These are phyloP conservation scores for Drosophila ficusphila DNA, from an alignment of 1,140 invertebrate species.

Conservation along the genomic window DNA sequence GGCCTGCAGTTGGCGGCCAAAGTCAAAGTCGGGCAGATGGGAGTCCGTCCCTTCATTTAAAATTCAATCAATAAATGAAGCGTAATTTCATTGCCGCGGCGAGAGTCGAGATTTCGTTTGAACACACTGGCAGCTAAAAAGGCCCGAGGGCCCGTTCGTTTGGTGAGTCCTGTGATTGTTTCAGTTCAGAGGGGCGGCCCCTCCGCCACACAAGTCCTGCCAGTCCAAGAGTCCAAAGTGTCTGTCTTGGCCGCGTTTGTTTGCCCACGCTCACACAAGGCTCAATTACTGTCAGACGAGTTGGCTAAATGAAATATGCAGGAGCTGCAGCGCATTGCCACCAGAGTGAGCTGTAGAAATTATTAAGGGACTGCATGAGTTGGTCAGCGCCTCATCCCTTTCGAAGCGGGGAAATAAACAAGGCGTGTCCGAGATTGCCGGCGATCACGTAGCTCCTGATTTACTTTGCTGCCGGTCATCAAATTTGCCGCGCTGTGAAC, in stretches of 20 bases:
- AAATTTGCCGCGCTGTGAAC: slow-evolving; percentile 72
- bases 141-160: slow-evolving; percentile 40
- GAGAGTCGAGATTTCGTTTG: slow-evolving; percentile 50
- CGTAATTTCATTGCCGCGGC: slow-evolving; percentile 62
- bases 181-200: not conserved
- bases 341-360: slow-evolving; percentile 54
- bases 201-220: not conserved
- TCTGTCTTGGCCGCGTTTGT: slow-evolving; percentile 30
- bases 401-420: slow-evolving; percentile 44
- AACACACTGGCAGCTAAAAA: slow-evolving; percentile 36
- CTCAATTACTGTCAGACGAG: slow-evolving; percentile 36
- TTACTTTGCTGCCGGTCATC: slow-evolving; percentile 73
- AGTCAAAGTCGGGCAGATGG: slow-evolving; percentile 10
- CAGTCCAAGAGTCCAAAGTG: slow-evolving; percentile 36
- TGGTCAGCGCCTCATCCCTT: slow-evolving; percentile 36
- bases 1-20: slow-evolving; percentile 15
- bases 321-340: slow-evolving; percentile 21
- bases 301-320: slow-evolving; percentile 39
- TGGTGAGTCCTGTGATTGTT: slow-evolving; percentile 32
- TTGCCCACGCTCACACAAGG: slow-evolving; percentile 29
- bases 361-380: slow-evolving; percentile 47
- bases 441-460: slow-evolving; percentile 67
- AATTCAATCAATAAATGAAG: slow-evolving; percentile 82
- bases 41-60: slow-evolving; percentile 51
- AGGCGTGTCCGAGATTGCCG: slow-evolving; percentile 43